These are phyloP conservation scores for Lutjanus erythropterus DNA, from an alignment of 2,113 vertebrate genomes.

Conservation along the genomic window DNA sequence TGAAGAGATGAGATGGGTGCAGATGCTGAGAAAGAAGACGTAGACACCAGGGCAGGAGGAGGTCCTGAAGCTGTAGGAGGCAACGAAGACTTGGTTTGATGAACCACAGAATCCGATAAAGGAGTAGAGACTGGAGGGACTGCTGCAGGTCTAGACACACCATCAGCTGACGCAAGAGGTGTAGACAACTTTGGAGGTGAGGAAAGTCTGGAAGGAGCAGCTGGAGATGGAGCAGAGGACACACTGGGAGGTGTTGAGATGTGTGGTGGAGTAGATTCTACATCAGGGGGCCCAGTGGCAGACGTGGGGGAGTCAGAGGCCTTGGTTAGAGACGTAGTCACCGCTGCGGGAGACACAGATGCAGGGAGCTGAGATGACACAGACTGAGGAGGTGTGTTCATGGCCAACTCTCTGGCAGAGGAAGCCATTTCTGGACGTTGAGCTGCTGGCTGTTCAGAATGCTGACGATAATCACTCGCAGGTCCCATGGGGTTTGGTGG, in stretches of 20 bases:
- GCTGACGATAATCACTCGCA: conserved; percentile 64
- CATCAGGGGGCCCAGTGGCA: conserved; percentile 37
- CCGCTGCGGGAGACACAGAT: conserved; percentile 42
- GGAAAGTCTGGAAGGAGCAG: conserved; percentile 62
- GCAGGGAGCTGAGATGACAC: conserved; percentile 57
- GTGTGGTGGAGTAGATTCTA: conserved; percentile 49
- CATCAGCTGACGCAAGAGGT: conserved; percentile 31
- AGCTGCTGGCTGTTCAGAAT: conserved; percentile 61
- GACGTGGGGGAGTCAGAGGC: conserved; percentile 54
- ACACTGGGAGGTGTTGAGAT: conserved; percentile 51
- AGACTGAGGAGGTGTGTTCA: conserved; percentile 50
- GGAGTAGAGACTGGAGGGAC: conserved; percentile 45
- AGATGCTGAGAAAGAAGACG: conserved; percentile 49
- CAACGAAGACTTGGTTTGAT: conserved; percentile 39
- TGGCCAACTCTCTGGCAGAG: conserved; percentile 59
- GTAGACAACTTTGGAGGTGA: conserved; percentile 54
- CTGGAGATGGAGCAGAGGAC: conserved; percentile 47
- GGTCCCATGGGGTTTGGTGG: conserved; percentile 60
- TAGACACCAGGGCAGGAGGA: conserved; percentile 34
- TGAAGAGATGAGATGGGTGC: conserved; percentile 64
- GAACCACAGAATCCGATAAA: conserved; percentile 34
- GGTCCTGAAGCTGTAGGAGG: conserved; percentile 32
- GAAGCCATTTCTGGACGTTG: conserved; percentile 63
- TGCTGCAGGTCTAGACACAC: conserved; percentile 24
- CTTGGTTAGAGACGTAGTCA: conserved; percentile 43